Percentiles rank a stretch among this genome's conserved stretches.
Evolutionary conservation across 2,888 invertebrate species (phyloP).

Genomic region (Heliconius erato): DNA sequence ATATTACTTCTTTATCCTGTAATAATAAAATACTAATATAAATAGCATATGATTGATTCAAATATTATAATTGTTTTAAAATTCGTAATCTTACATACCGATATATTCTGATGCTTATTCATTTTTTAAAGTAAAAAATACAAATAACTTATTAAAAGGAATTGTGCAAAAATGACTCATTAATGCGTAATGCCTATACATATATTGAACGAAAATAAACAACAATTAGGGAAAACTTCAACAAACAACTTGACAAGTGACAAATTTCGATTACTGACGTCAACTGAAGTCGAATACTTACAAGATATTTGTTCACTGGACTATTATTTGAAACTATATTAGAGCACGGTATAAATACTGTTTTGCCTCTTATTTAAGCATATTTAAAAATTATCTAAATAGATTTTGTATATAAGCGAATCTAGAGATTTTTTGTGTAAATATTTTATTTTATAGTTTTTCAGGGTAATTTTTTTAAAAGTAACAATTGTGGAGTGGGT

Average conservation of each 20-base stretch:
- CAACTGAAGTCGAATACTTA: background rate
- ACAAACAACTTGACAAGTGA: background rate
- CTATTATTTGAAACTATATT: background rate
- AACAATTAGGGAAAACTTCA: background rate
- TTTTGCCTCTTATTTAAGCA: no score
- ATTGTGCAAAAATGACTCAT: conserved; percentile 13
- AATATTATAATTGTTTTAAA: background rate
- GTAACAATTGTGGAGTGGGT: no score
- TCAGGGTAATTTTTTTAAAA: no score
- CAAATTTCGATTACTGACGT: background rate
- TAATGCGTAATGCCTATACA: background rate
- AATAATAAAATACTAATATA: conserved; percentile 37
- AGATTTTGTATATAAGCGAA: no score
- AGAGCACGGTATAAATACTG: no score
- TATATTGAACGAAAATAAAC: background rate
- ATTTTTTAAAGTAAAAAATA: background rate
- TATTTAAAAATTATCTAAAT: no score
- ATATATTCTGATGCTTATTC: background rate
- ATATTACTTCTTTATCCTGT: conserved; percentile 66
- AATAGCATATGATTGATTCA: background rate
- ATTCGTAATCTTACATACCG: conserved; percentile 12
- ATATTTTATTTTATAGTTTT: no score
- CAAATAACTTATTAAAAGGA: background rate
- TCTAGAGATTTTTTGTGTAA: no score
- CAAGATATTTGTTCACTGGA: background rate